A percentile compares a stretch with the other conserved stretches of the same genome.
Evolutionary conservation across 2,888 invertebrate species (phyloP).

Genomic region (Allacma fusca): DNA sequence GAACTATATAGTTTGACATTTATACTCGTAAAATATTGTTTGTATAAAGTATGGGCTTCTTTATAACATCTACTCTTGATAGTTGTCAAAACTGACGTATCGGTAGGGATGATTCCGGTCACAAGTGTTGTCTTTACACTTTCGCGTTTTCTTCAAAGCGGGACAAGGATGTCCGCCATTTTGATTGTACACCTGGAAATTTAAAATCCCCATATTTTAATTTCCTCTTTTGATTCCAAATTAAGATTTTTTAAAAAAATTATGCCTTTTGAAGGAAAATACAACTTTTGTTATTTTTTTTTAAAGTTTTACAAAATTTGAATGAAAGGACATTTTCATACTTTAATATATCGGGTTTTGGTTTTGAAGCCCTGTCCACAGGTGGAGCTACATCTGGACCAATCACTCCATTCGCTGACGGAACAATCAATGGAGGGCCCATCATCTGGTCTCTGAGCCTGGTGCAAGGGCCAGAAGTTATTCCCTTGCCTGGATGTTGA

Average conservation of each 20-base stretch:
- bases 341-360: conserved; percentile 60
- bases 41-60: no score
- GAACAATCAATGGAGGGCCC: conserved; percentile 63
- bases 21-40: no score
- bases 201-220: not conserved
- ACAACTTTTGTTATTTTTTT: no score
- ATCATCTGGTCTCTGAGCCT: conserved; percentile 38
- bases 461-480: conserved; percentile 28
- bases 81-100: not conserved
- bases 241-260: not conserved
- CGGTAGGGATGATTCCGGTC: conserved; percentile 23
- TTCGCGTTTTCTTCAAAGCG: conserved; percentile 54
- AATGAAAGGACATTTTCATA: conserved; percentile 28
- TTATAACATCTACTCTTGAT: not conserved
- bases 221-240: not conserved
- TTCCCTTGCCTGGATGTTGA: not conserved
- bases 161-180: conserved; percentile 59
- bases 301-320: not conserved
- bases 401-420: conserved; percentile 64
- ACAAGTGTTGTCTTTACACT: conserved; percentile 37
- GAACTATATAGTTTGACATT: no score
- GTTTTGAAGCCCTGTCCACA: conserved; percentile 64
- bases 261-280: no score
- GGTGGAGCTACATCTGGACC: conserved; percentile 65
- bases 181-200: conserved; percentile 48